Base-by-base conservation (phyloP, 1,140 invertebrate genomes). In the Drosophila sturtevanti region DNA sequence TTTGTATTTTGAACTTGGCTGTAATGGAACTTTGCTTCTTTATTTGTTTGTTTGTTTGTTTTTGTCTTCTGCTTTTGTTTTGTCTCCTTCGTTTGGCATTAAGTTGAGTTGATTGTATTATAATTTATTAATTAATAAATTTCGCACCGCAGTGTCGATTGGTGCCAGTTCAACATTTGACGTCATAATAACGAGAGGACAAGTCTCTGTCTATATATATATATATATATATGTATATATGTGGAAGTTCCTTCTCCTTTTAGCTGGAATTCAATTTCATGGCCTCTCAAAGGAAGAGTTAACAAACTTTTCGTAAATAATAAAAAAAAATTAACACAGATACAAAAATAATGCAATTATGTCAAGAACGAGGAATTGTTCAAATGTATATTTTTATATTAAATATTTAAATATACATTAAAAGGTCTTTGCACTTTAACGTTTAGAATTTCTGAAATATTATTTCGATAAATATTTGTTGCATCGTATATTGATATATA, bases 41-140 rank as follows among this genome's bases (percentile, higher is more conserved):
- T 3, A 6, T 34, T 3, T 38, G n/a, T 44, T 48, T 18, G 16
- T 6, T 10, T 34, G 27, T 31, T 6, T 22, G 12, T 18, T 21
- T 52, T 27, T 27, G n/a, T 9, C 16, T 10, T 31, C 11, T 18
- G 54, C 14, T 54, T 22, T 18, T 27, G 27, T 16, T 56, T 31
- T n/a, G n/a, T 34, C 27, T 52, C 18, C 48, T 22, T 11, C 48
- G 5, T 35, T 6, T 48, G 16, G 9, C 41, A 48, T 48, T 48
- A 56, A 24, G 31, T 56, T 56, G 54, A 56, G 31, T 56, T 56
- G 54, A 56, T 56, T 56, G 54, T 55, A 56, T 56, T 35, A 56
- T 56, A 56, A 56, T 56, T 56, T 31, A 56, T 56, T 56, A 56
- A 56, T 56, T 56, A 35, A 56, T 56, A 56, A 56, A 56, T 56